phyloP scores from a whole-genome alignment of 2,888 invertebrate genomes.

The Nasonia oneida region DNA sequence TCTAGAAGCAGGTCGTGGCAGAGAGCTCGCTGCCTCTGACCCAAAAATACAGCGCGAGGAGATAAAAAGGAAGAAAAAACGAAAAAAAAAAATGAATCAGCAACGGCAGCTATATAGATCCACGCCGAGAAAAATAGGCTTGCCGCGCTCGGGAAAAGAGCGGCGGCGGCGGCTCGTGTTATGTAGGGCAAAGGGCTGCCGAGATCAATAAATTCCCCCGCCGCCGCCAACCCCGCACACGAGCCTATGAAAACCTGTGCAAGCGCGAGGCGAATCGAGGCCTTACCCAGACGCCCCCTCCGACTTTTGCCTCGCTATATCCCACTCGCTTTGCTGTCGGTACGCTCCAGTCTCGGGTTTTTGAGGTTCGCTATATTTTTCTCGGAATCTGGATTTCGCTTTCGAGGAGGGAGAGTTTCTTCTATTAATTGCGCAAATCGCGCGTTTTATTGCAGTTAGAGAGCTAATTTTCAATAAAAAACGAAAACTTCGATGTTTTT shows the following conservation, averaged over 20 bases:
- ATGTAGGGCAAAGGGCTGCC: slow-evolving; percentile 70
- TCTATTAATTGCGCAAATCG: neutral
- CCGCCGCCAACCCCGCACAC: neutral
- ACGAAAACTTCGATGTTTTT: too few relatives aligned
- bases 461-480: neutral
- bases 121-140: slow-evolving; percentile 38
- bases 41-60: neutral
- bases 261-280: slow-evolving; percentile 5
- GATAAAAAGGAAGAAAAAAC: neutral
- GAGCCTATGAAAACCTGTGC: neutral
- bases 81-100: neutral
- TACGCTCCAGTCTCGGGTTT: neutral
- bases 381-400: neutral
- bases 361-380: neutral
- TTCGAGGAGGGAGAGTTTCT: neutral
- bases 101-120: neutral
- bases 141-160: neutral
- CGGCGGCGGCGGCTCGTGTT: slow-evolving; percentile 33
- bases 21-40: neutral
- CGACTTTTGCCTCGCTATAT: neutral
- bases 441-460: neutral
- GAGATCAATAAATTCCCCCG: slow-evolving; percentile 66
- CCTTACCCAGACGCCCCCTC: slow-evolving; percentile 11
- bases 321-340: neutral
- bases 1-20: neutral